These are phyloP conservation scores for Stegodyphus dumicola DNA, from an alignment of 1,140 invertebrate genomes.

Conservation along the genomic window DNA sequence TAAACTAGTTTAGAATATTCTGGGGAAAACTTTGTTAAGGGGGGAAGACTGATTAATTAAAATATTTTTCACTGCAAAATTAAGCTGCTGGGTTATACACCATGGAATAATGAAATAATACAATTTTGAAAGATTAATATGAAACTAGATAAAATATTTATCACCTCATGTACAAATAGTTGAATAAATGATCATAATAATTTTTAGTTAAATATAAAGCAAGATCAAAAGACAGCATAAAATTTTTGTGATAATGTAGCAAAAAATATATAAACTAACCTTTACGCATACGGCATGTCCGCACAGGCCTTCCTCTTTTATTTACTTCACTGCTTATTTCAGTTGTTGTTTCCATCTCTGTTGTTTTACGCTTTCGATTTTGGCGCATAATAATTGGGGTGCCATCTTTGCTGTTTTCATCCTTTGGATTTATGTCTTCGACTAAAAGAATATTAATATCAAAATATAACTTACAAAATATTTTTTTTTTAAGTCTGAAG, in stretches of 20 bases:
- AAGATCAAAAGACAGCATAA: neutral
- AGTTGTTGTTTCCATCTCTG: neutral
- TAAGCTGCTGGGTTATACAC: neutral
- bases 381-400: neutral
- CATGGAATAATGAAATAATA: neutral
- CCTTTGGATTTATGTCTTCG: slow-evolving; percentile 20
- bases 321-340: neutral
- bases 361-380: slow-evolving; percentile 23
- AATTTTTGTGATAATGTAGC: neutral
- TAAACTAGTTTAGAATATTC: no score
- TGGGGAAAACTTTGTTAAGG: no score
- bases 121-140: no score
- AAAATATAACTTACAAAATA: no score
- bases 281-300: slow-evolving; percentile 30
- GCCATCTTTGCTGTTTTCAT: neutral
- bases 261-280: slow-evolving; percentile 3
- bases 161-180: no score
- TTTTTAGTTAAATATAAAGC: no score
- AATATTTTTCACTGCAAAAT: neutral
- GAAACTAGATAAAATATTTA: no score
- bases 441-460: slow-evolving; percentile 13
- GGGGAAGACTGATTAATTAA: no score
- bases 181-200: no score
- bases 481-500: no score
- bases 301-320: slow-evolving; percentile 31